Percentiles rank a stretch among this genome's conserved stretches.
Conservation (phyloP, 2,888 invertebrate species). For the Omphaloscelis lunosa region DNA sequence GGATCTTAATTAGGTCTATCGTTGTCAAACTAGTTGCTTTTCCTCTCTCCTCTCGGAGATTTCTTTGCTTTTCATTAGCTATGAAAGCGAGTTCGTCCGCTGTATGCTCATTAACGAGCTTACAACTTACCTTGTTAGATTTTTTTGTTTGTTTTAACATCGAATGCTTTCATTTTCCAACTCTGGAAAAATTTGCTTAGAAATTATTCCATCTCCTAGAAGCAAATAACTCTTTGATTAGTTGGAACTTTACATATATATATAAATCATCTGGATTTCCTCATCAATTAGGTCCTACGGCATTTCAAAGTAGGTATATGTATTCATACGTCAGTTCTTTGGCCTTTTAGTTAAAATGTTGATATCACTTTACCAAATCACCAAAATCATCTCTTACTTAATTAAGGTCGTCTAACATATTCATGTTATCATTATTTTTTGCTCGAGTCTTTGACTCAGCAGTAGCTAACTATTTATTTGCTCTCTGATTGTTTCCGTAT, state of each 20-base stretch:
- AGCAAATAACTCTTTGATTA: neutral
- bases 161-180: neutral
- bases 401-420: neutral
- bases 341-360: too few relatives aligned
- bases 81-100: conserved; percentile 33
- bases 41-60: neutral
- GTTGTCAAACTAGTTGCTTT: neutral
- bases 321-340: neutral
- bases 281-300: neutral
- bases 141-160: conserved; percentile 15
- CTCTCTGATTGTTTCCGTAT: neutral
- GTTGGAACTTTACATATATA: neutral
- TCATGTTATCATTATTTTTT: neutral
- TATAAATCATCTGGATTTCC: neutral
- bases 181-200: neutral
- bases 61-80: conserved; percentile 47
- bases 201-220: neutral
- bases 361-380: neutral
- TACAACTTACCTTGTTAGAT: conserved; percentile 2
- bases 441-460: neutral
- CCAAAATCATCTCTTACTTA: neutral
- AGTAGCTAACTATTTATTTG: neutral
- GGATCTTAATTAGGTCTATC: conserved; percentile 3
- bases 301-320: neutral
- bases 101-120: conserved; percentile 43